A percentile compares a stretch with the other conserved stretches of the same genome.
Conservation (phyloP, 2,888 invertebrate genomes). For the Rhyacophila evoluta region DNA sequence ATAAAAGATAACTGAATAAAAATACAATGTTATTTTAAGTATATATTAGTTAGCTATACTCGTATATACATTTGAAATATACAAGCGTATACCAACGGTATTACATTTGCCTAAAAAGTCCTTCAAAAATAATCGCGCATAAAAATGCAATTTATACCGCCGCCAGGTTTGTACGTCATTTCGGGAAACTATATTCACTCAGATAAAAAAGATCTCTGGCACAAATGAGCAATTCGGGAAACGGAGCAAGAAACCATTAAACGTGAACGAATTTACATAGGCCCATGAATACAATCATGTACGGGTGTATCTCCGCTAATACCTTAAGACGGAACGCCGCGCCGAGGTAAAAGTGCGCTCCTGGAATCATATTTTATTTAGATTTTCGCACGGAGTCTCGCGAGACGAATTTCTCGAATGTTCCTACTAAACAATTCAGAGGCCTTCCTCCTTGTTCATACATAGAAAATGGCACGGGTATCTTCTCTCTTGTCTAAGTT, state of each 20-base stretch:
- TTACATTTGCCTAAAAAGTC: no score
- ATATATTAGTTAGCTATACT: no score
- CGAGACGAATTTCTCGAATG: slow-evolving; percentile 48
- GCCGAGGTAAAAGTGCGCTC: slow-evolving; percentile 11
- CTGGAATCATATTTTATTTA: slow-evolving; percentile 41
- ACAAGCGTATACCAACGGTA: no score
- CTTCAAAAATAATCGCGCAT: no score
- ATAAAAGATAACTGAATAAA: no score
- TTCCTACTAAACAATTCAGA: slow-evolving; percentile 49
- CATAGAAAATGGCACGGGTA: slow-evolving; percentile 3
- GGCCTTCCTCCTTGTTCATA: slow-evolving; percentile 29
- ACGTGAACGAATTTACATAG: slow-evolving; percentile 22
- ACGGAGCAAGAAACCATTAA: slow-evolving; percentile 14
- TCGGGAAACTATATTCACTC: background rate
- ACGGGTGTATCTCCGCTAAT: slow-evolving; percentile 18
- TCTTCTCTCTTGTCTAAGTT: background rate
- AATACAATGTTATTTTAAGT: no score
- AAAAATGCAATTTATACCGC: background rate
- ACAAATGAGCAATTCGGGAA: slow-evolving; percentile 10
- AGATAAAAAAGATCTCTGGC: slow-evolving; percentile 7
- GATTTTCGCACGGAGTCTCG: slow-evolving; percentile 41
- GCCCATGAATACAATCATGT: slow-evolving; percentile 17
- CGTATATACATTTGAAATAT: no score
- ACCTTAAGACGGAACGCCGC: slow-evolving; percentile 10
- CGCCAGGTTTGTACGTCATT: background rate